Conservation (phyloP, 1,140 invertebrate species). For the Dolichoris vasculosae region DNA sequence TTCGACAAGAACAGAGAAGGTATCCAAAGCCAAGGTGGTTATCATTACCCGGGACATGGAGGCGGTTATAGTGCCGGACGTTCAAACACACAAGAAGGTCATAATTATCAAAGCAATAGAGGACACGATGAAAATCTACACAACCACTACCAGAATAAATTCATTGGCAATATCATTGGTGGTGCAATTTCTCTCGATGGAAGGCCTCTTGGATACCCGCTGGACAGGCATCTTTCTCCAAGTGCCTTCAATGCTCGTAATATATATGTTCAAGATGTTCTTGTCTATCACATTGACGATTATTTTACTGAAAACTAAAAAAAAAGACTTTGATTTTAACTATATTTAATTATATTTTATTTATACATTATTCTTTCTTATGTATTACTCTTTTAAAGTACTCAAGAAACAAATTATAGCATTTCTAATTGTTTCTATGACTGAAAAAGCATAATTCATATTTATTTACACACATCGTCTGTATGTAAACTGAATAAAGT, state of each 20-base stretch:
- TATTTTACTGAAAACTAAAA: conserved; percentile 28
- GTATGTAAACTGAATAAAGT: too few relatives aligned
- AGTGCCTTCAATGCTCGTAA: conserved; percentile 70
- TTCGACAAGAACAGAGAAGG: too few relatives aligned
- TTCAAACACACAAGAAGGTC: not conserved
- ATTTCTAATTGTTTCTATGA: not conserved
- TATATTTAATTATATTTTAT: conserved; percentile 21
- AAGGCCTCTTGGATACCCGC: conserved; percentile 74
- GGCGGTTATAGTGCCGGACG: not conserved
- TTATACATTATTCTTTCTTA: conserved; percentile 12
- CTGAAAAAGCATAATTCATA: too few relatives aligned
- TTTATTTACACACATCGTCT: too few relatives aligned
- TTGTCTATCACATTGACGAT: conserved; percentile 69
- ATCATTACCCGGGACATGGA: not conserved
- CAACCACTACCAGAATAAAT: conserved; percentile 61
- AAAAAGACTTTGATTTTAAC: not conserved
- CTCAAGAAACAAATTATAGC: not conserved
- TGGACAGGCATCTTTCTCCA: conserved; percentile 71
- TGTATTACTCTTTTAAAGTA: conserved; percentile 7
- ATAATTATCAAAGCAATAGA: conserved; percentile 15
- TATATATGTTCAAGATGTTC: conserved; percentile 70
- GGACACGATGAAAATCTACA: conserved; percentile 55
- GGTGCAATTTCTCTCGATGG: conserved; percentile 68
- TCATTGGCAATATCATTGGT: conserved; percentile 65
- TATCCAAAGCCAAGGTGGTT: not conserved